Conservation (phyloP, 2,113 vertebrate species). For the Sturnira hondurensis region DNA sequence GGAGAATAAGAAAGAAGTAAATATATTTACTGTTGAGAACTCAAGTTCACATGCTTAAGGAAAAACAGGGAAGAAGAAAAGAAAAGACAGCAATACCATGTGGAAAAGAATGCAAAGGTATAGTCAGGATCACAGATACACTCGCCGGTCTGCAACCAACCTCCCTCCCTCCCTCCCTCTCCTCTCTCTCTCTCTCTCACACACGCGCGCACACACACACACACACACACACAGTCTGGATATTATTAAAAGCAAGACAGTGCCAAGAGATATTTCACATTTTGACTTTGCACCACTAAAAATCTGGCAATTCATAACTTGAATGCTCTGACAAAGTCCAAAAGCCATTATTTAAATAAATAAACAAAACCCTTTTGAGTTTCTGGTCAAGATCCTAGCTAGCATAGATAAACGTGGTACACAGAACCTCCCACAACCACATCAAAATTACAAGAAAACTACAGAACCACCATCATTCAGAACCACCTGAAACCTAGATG, state of each 20-base stretch:
- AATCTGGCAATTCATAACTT: background rate
- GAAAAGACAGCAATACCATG: background rate
- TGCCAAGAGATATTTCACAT: background rate
- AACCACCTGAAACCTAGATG: background rate
- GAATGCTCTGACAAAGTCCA: background rate
- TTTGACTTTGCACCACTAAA: background rate
- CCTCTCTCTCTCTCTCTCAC: too few relatives aligned
- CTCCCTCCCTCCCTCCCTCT: too few relatives aligned
- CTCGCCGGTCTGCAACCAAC: background rate
- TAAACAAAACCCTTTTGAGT: background rate
- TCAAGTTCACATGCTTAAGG: background rate
- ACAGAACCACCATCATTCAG: background rate
- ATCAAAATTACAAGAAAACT: background rate
- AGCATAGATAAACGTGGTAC: background rate
- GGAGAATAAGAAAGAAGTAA: background rate
- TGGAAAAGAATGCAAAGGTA: background rate
- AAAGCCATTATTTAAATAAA: conserved; percentile 9
- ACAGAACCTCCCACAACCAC: background rate
- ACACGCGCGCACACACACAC: background rate
- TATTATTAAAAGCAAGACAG: background rate
- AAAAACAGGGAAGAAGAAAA: background rate
- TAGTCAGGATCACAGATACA: background rate
- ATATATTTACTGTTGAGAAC: background rate
- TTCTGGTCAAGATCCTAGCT: background rate
- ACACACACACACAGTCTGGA: background rate